Conservation (phyloP, 1,140 invertebrate genomes). For the Batillaria attramentaria region DNA sequence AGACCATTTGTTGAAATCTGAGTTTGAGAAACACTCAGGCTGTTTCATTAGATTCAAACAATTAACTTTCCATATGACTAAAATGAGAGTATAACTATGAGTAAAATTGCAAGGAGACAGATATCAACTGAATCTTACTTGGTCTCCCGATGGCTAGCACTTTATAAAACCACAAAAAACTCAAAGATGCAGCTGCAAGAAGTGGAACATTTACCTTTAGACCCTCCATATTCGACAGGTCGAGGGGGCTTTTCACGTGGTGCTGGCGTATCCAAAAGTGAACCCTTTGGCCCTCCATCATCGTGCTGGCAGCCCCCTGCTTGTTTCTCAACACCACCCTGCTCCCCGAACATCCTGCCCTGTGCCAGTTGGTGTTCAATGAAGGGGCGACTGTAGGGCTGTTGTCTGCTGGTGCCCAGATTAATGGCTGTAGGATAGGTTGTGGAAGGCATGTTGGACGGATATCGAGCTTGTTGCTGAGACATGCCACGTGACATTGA, state of each 20-base stretch:
- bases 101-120: no score
- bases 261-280: constrained; percentile 46
- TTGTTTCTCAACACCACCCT: neutral
- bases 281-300: constrained; percentile 20
- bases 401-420: neutral
- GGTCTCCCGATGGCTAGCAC: no score
- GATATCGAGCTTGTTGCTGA: neutral
- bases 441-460: constrained; percentile 6
- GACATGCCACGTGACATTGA: constrained; percentile 23
- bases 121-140: no score
- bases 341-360: neutral
- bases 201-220: neutral
- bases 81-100: no score
- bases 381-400: constrained; percentile 7
- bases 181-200: no score
- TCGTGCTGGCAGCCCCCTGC: neutral
- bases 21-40: no score
- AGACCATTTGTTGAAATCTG: no score
- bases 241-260: constrained; percentile 43
- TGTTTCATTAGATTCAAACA: no score
- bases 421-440: neutral
- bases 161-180: no score
- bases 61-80: no score
- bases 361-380: constrained; percentile 15
- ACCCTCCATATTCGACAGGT: constrained; percentile 39